Conservation (phyloP, 2,113 vertebrate genomes). For the Eolophus roseicapilla region DNA sequence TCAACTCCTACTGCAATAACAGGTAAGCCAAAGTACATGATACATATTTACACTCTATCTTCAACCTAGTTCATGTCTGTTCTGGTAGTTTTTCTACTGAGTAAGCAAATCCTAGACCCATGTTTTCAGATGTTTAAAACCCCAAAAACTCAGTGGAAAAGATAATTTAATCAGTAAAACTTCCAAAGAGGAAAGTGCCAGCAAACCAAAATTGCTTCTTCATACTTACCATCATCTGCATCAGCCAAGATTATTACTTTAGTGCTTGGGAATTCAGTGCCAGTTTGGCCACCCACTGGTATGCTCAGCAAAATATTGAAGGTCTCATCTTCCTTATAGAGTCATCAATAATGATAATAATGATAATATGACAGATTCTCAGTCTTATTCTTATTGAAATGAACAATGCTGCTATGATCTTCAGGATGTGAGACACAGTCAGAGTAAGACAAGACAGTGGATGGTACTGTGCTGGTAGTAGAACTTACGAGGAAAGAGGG, state of each 20-base stretch:
- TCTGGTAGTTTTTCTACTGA: neutral
- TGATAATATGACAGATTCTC: constrained; percentile 81
- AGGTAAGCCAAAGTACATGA: neutral
- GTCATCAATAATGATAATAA: constrained; percentile 86
- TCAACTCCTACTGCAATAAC: neutral
- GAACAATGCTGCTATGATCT: constrained; percentile 82
- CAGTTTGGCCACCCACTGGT: constrained; percentile 80
- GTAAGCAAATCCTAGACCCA: neutral
- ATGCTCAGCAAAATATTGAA: constrained; percentile 84
- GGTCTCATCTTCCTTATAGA: constrained; percentile 86
- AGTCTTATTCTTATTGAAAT: constrained; percentile 80
- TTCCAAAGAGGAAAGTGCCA: neutral
- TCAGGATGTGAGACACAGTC: constrained; percentile 70
- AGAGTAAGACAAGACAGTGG: too few species aligned
- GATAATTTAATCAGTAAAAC: neutral
- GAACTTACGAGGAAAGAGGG: too few species aligned
- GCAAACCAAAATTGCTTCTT: neutral
- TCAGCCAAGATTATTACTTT: constrained; percentile 81
- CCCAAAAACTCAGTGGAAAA: neutral
- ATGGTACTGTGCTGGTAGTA: too few species aligned
- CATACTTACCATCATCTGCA: constrained; percentile 81
- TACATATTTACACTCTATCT: neutral
- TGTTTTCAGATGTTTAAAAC: neutral
- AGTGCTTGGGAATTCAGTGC: constrained; percentile 75
- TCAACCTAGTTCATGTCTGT: neutral